Evolutionary conservation across 2,888 invertebrate genomes (phyloP), one percentile per base, ranked within the genome.

Genomic region (Autographa pulchrina): DNA sequence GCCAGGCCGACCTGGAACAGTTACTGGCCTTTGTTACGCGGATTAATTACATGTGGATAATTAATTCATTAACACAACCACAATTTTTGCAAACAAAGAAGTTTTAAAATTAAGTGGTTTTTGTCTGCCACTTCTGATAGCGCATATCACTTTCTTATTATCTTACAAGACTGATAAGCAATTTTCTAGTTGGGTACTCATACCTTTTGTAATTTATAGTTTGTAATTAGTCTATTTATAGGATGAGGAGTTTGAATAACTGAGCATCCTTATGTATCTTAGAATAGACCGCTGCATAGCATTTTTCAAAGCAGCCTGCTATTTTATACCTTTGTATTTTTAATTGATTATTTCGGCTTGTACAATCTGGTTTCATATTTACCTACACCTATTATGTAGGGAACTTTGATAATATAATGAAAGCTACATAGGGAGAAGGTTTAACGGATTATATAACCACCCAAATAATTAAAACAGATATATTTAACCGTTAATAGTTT

Each of bases 21-120:
- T 80, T 74, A 74, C 77, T 83, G 86, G 88, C 86, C 87, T 90
- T 89, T 90, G 90, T 92, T 89, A 84, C 86, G 81, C 85, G 84
- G 88, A 86, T 89, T 87, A 86, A 87, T 90, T 88, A 86, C 85
- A 86, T 85, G 74, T 84, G 74, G 82, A 83, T 86, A 88, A 89
- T 86, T 88, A 86, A 87, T 86, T 88, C 77, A 75, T 81, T 79
- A 54, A 68, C 63, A 84, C 78, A 86, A 85, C 80, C 68, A 67
- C 65, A 48, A 72, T 81, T 78, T 75, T 77, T 81, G 81, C 74
- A 78, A 81, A 66, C 58, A 64, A 62, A 62, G 77, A 63, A 4
- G 32, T 65, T 16, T 25, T 5, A 7, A 48, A 48, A 48, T 2
- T 48, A 48, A 7, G 6, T 35, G 9, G 38, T 0, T 13, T 9